These are phyloP conservation scores for Hephaestus fuliginosus DNA, from an alignment of 2,797 vertebrate genomes.

Conservation along the genomic window DNA sequence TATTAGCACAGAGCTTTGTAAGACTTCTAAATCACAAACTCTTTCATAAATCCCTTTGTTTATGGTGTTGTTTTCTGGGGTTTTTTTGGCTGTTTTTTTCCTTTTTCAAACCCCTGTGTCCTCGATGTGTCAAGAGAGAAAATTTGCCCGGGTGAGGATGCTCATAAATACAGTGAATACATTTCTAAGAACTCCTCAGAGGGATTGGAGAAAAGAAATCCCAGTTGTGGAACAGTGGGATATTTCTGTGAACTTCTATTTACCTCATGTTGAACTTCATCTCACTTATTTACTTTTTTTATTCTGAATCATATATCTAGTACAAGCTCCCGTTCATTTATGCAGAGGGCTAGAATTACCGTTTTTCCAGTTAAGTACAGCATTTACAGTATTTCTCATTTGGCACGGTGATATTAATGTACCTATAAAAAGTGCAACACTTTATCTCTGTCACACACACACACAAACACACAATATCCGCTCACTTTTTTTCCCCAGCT, in stretches of 20 bases:
- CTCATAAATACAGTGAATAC: slow-evolving; percentile 60
- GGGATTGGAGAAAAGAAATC: slow-evolving; percentile 58
- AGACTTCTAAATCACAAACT: slow-evolving; percentile 37
- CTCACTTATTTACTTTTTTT: slow-evolving; percentile 64
- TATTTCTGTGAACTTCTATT: slow-evolving; percentile 70
- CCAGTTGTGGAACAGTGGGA: slow-evolving; percentile 58
- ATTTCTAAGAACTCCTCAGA: slow-evolving; percentile 64
- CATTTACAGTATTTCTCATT: slow-evolving; percentile 49
- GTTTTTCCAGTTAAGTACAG: slow-evolving; percentile 39
- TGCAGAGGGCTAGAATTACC: slow-evolving; percentile 33
- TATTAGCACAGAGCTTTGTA: slow-evolving; percentile 44
- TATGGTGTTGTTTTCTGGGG: neutral
- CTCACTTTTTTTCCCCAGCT: slow-evolving; percentile 22
- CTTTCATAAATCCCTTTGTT: slow-evolving; percentile 49
- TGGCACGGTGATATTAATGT: slow-evolving; percentile 48
- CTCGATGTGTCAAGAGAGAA: slow-evolving; percentile 62
- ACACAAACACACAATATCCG: slow-evolving; percentile 33
- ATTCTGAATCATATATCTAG: slow-evolving; percentile 34
- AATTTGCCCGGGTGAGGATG: slow-evolving; percentile 38
- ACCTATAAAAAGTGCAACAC: slow-evolving; percentile 29
- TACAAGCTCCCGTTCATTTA: slow-evolving; percentile 44
- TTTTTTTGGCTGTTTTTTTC: neutral
- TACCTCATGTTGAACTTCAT: slow-evolving; percentile 74
- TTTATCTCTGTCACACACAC: slow-evolving; percentile 60
- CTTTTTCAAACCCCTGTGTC: slow-evolving; percentile 39